Base-by-base conservation (phyloP, 64 coral and sea anemone genomes). In the Trachythela sp. region DNA sequence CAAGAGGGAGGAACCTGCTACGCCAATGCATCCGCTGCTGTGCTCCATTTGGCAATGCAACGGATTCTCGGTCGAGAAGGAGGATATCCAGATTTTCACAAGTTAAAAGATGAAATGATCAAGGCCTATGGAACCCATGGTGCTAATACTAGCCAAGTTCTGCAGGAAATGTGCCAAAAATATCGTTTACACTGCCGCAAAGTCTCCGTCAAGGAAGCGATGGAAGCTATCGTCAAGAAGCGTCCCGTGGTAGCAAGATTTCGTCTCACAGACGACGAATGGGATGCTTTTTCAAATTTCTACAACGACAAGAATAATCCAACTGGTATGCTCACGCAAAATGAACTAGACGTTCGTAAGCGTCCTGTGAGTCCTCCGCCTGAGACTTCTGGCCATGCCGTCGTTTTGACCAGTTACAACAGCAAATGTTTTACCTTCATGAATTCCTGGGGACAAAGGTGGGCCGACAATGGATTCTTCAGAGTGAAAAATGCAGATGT, bases 21-120 rank as follows among this genome's bases (percentile, higher is more conserved):
- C 54, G 93, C 93, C 29, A 56, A 88, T 59, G 89, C 89, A 34
- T 85, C 89, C 14, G 93, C 93, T 31, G 60, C 93, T 6, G 93
- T 94, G 1, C 26, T 94, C 0, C 80, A 94, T 34, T 50, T 94
- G 5, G 13, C 89, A 26, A 94, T 94, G 92, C 83, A 77, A 32
- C 75, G 92, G 0, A 88, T 94, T 39, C 1, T 85, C 17, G 92
- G 89, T 36, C 92, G 89, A 0, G 51, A 88, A 1, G 89, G 92
- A 1, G 85, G 71, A 13, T 91, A 88, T 85, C 92, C 92, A 88
- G 89, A 91, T 36, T 94, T 94, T 86, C 14, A 13, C 10, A 40
- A 88, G 10, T 37, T 94, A 24, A 54, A 84, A 48, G 0, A 75
- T 0, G 24, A 88, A 75, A 30, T 94, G 24, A 91, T 94, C 18